Base-by-base conservation (phyloP, 2,113 vertebrate species). In the Apodemus sylvaticus region DNA sequence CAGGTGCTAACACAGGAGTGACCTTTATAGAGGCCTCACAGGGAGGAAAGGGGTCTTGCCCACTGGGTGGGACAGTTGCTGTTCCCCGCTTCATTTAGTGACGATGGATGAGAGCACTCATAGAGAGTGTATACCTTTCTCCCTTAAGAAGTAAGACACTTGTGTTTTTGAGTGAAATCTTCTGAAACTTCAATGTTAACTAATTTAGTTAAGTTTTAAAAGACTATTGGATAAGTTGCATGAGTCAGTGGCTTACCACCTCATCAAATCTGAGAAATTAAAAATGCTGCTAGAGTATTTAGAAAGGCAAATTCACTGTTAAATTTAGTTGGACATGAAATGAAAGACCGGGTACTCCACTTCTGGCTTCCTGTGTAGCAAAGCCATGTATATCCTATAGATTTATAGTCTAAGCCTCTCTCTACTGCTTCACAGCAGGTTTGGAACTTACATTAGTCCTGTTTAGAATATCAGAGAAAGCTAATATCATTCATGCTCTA, bases 241-340 rank as follows among this genome's bases (percentile, higher is more conserved):
- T 64, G 3, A 36, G 51, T n/a, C 9, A 78, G 31, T 71, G 16
- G 34, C 19, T 85, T 42, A 74, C 8, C 26, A 62, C 5, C 68
- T 87, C 45, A 90, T 83, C 8, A 79, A 87, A 85, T 68, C 26
- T 96, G 42, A 81, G 95, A 14, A 66, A 90, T 71, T 88, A 1
- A 45, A 90, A 42, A 73, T n/a, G 22, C 64, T 36, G 4, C 70
- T 39, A 70, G 0, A 53, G 34, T 39, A 11, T n/a, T 70, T 86
- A 45, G 31, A 31, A 34, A 86, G 12, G 5, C 39, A 83, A 55
- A 36, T 39, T 91, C 77, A 36, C 48, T 77, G 10, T 66, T 87
- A 55, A n/a, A 39, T 73, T 74, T 36, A 10, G 36, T 53, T 77
- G 58, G 7, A 62, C 2, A 3, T 55, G 51, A 60, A 29, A 8